phyloP scores from a whole-genome alignment of 92 coral and sea anemone genomes.

The Meandrina meandrites region DNA sequence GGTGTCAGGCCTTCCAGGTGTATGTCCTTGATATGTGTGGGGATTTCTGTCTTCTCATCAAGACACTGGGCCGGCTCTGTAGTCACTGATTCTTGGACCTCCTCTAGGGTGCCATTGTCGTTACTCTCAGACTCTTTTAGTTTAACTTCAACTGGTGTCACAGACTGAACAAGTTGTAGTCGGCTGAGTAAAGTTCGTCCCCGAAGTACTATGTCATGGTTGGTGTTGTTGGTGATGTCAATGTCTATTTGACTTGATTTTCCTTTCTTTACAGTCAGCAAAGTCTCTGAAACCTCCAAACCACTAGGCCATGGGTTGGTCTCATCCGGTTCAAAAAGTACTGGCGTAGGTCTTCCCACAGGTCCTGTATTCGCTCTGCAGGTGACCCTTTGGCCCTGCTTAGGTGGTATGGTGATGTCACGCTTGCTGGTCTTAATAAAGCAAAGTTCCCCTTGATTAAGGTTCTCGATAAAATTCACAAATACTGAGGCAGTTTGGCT shows the following conservation, averaged over 20 bases:
- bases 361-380: conserved; percentile 55
- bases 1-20: conserved; percentile 44
- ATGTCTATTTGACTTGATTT: conserved; percentile 56
- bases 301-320: conserved; percentile 44
- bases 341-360: conserved; percentile 33
- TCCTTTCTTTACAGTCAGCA: conserved; percentile 56
- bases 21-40: conserved; percentile 52
- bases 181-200: conserved; percentile 54
- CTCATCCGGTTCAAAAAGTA: conserved; percentile 64
- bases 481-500: conserved; percentile 16
- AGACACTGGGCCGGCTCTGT: conserved; percentile 5
- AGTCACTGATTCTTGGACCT: conserved; percentile 8
- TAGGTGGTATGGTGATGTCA: conserved; percentile 45
- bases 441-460: conserved; percentile 23
- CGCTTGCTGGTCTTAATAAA: conserved; percentile 28
- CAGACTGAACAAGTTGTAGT: conserved; percentile 70
- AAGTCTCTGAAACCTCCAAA: conserved; percentile 46
- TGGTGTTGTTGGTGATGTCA: conserved; percentile 52
- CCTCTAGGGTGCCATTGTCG: background rate
- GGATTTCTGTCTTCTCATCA: conserved; percentile 3
- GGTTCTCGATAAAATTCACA: conserved; percentile 24
- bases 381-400: conserved; percentile 25
- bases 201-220: conserved; percentile 55
- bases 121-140: conserved; percentile 27
- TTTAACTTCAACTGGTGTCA: conserved; percentile 62